phyloP scores from a whole-genome alignment of 30 jellyfish, hydroid and myxozoan genomes.

The Rhopilema esculentum region DNA sequence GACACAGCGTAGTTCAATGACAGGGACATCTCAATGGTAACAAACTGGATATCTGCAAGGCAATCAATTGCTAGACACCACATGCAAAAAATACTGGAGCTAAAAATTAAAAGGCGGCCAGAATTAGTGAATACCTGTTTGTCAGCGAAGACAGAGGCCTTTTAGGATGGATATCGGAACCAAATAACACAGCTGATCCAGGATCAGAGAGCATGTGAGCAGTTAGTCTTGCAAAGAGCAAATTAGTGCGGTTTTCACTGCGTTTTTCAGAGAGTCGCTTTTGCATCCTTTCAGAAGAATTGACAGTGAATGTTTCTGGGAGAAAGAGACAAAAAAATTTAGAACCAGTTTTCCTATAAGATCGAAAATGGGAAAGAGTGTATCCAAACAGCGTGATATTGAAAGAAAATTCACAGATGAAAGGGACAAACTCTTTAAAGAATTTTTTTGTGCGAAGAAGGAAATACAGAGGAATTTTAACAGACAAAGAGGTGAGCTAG shows the following conservation, averaged over 20 bases:
- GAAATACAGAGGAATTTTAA: conserved; percentile 57
- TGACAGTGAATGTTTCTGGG: neutral
- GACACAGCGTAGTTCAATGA: neutral
- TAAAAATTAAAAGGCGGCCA: neutral
- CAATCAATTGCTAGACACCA: neutral
- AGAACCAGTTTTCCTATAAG: too few relatives aligned
- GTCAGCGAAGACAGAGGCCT: neutral
- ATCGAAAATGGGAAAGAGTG: conserved; percentile 53
- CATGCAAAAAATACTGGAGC: neutral
- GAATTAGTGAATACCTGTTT: neutral
- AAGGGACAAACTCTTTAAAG: conserved; percentile 58
- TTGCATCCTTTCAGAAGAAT: neutral
- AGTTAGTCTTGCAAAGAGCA: neutral
- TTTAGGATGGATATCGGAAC: neutral
- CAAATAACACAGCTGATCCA: neutral
- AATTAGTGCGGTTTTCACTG: neutral
- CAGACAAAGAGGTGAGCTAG: conserved; percentile 53
- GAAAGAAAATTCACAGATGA: conserved; percentile 44
- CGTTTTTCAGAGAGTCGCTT: neutral
- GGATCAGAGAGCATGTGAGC: neutral
- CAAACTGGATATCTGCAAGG: neutral
- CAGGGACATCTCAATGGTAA: neutral
- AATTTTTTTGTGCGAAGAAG: conserved; percentile 53
- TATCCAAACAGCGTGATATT: conserved; percentile 53
- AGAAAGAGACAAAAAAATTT: neutral